These are phyloP conservation scores for Petrophora chlorosata DNA, from an alignment of 2,888 invertebrate species.

Conservation along the genomic window DNA sequence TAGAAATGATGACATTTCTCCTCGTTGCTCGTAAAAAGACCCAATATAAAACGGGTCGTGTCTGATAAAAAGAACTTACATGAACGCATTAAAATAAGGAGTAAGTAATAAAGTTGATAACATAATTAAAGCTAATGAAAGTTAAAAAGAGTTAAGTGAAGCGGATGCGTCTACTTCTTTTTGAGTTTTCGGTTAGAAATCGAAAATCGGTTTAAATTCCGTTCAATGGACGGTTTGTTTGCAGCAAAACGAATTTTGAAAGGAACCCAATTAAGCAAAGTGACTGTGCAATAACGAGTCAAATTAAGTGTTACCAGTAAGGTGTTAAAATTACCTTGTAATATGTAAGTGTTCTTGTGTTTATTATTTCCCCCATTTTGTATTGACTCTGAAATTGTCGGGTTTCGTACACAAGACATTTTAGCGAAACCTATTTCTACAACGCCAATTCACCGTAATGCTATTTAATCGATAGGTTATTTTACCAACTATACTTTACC, in stretches of 20 bases:
- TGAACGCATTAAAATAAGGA: slow-evolving; percentile 40
- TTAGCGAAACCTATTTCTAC: too few species aligned
- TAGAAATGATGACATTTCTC: slow-evolving; percentile 55
- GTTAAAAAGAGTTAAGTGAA: slow-evolving; percentile 38
- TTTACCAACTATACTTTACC: too few species aligned
- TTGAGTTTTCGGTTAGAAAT: slow-evolving; percentile 48
- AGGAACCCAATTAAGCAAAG: slow-evolving; percentile 72
- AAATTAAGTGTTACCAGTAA: slow-evolving; percentile 12
- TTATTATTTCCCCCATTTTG: neutral
- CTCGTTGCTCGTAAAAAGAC: slow-evolving; percentile 49
- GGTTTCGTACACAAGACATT: too few species aligned
- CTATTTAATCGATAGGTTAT: too few species aligned
- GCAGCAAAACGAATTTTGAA: slow-evolving; percentile 64
- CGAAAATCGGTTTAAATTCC: slow-evolving; percentile 60
- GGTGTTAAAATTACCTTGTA: too few species aligned
- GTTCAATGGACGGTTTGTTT: slow-evolving; percentile 45
- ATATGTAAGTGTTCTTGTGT: too few species aligned
- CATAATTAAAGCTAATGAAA: slow-evolving; percentile 44
- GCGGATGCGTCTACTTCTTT: too few species aligned
- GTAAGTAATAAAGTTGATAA: slow-evolving; percentile 33
- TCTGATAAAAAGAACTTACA: slow-evolving; percentile 34
- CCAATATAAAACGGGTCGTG: slow-evolving; percentile 37
- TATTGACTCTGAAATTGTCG: neutral
- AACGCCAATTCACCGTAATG: too few species aligned
- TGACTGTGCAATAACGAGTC: slow-evolving; percentile 76